A percentile compares a stretch with the other conserved stretches of the same genome.
Evolutionary conservation across 2,113 vertebrate species (phyloP).

Genomic region (Urocynchramus pylzowi): DNA sequence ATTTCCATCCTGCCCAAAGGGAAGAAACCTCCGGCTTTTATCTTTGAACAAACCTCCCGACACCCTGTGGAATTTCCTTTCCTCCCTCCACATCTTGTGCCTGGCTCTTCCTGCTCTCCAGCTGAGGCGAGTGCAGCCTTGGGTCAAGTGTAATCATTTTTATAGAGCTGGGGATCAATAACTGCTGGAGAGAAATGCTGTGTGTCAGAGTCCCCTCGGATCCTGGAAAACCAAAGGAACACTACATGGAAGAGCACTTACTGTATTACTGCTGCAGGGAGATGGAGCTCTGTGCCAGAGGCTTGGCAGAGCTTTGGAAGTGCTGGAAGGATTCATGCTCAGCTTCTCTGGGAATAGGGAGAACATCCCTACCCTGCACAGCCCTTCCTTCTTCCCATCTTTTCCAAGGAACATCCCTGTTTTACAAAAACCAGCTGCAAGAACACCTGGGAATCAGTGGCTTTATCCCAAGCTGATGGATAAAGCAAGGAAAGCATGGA

Average conservation of each 20-base stretch:
- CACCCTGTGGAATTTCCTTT: neutral
- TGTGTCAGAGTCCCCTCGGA: neutral
- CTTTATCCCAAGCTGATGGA: neutral
- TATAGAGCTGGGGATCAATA: conserved; percentile 69
- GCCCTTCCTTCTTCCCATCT: neutral
- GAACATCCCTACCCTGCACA: neutral
- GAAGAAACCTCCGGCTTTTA: neutral
- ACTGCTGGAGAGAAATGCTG: conserved; percentile 49
- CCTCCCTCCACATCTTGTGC: accelerated
- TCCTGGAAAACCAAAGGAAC: conserved; percentile 18
- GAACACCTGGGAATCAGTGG: accelerated
- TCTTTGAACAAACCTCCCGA: neutral
- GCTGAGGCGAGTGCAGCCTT: neutral
- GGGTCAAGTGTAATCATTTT: conserved; percentile 70
- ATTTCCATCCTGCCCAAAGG: neutral
- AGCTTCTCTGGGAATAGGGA: neutral
- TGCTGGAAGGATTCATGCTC: neutral
- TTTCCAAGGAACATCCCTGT: neutral
- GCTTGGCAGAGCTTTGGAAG: neutral
- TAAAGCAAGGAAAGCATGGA: neutral
- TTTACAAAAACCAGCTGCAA: neutral
- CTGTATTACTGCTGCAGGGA: neutral
- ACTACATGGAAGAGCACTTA: conserved; percentile 33
- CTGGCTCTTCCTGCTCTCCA: neutral
- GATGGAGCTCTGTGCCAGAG: neutral